Conservation (phyloP, 2,797 vertebrate species). For the Phoeniculus purpureus region DNA sequence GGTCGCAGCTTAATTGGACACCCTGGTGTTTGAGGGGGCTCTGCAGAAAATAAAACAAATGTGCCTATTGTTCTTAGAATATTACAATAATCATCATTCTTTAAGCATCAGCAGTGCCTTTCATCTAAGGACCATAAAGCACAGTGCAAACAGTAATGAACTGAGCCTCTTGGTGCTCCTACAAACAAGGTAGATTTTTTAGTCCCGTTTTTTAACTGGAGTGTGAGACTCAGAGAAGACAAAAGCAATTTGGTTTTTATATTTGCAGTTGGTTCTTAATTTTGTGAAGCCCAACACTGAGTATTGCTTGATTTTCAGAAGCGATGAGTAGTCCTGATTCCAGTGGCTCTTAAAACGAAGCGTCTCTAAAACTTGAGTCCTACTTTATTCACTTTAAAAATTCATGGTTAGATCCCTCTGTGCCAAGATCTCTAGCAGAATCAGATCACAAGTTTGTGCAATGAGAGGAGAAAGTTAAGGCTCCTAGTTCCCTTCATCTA, state of each 20-base stretch:
- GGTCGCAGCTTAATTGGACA: conserved; percentile 45
- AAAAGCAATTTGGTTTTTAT: background rate
- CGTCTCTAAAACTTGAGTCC: background rate
- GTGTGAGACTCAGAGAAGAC: background rate
- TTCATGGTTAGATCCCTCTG: background rate
- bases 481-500: background rate
- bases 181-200: background rate
- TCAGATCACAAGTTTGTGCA: background rate
- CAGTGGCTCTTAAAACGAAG: background rate
- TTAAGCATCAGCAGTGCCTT: conserved; percentile 63
- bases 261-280: background rate
- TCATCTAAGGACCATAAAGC: conserved; percentile 62
- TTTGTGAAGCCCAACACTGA: background rate
- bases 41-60: conserved; percentile 51
- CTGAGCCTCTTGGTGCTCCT: background rate
- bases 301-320: background rate
- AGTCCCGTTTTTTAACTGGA: background rate
- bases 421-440: background rate
- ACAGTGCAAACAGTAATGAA: conserved; percentile 34
- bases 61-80: conserved; percentile 54
- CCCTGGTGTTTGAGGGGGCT: conserved; percentile 48
- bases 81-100: conserved; percentile 56
- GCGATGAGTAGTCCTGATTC: background rate
- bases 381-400: background rate
- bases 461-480: background rate